Percentiles rank a stretch among this genome's conserved stretches.
These are phyloP conservation scores for Corbicula japonica DNA, from an alignment of 2,888 invertebrate species.

Conservation along the genomic window DNA sequence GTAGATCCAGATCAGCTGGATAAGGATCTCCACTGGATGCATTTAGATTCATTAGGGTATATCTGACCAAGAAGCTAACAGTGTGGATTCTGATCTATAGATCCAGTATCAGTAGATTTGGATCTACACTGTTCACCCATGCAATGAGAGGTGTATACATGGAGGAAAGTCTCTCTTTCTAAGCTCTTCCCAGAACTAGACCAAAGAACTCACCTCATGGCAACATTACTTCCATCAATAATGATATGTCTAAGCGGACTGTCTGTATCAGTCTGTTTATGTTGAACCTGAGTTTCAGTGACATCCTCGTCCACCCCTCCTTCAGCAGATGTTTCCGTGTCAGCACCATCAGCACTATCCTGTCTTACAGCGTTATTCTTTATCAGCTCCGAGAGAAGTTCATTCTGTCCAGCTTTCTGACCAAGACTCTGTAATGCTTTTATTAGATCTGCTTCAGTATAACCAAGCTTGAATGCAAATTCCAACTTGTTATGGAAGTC, in stretches of 20 bases:
- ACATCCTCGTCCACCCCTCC: background rate
- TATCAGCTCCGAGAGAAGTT: constrained; percentile 95
- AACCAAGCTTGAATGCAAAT: constrained; percentile 96
- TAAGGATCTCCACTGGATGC: too few relatives aligned
- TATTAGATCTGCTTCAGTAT: constrained; percentile 94
- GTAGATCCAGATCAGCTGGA: too few relatives aligned
- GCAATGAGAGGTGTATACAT: too few relatives aligned
- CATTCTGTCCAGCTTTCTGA: constrained; percentile 94
- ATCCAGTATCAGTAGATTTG: too few relatives aligned
- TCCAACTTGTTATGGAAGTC: constrained; percentile 90
- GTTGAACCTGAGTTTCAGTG: background rate
- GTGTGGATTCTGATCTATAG: too few relatives aligned
- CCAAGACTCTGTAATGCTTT: constrained; percentile 95
- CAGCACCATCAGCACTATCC: constrained; percentile 6
- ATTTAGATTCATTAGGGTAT: too few relatives aligned
- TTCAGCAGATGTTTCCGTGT: background rate
- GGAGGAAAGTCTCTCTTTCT: too few relatives aligned
- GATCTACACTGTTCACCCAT: too few relatives aligned
- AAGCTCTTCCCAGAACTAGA: too few relatives aligned
- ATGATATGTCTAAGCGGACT: constrained; percentile 89
- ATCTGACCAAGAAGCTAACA: too few relatives aligned
- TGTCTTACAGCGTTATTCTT: constrained; percentile 88
- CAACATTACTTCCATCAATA: constrained; percentile 95
- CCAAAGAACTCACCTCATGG: constrained; percentile 92
- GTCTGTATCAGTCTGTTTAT: constrained; percentile 13